Base-by-base conservation (phyloP, 2,797 vertebrate genomes). In the Cryptoprocta ferox region DNA sequence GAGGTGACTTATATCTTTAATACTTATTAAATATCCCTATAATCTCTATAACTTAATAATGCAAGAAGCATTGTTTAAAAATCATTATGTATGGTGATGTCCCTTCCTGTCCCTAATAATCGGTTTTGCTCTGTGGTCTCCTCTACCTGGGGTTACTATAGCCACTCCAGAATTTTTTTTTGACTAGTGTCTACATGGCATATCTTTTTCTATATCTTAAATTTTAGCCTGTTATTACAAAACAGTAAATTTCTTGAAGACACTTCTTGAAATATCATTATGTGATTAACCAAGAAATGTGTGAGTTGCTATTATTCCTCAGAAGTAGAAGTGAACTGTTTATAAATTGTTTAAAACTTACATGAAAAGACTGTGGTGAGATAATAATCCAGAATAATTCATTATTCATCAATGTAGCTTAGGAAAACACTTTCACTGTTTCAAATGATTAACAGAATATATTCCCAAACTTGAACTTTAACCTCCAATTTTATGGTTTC, bases 401-500 rank as follows among this genome's bases (percentile, higher is more conserved):
- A 53, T 42, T 50, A 53, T 61, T 75, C 35, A 42, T 63, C 6
- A 59, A 0, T 12, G 19, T 5, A 73, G 2, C 15, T 50, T 63
- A n/a, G 21, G 30, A 71, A 90, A 81, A 45, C 15, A 79, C 2
- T 80, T 42, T 42, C 35, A 9, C 24, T 86, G 19, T 30, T 73
- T 48, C 6, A 16, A 50, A 35, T 26, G 19, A 73, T 88, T 68
- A 16, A 21, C 32, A 80, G 7, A 85, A 2, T 28, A 21, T 8
- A 37, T n/a, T 30, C 13, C 32, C 4, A 0, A 35, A 35, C 3
- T 28, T 11, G 2, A 82, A 45, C 6, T 16, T 18, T 5, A 70
- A 65, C 5, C 7, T 56, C 28, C 0, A 16, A 8, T 14, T 5
- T 76, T 35, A 24, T 6, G 6, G 1, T n/a, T 35, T 26, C 12